Evolutionary conservation across 2,113 vertebrate species (phyloP), one percentile per base, ranked within the genome.

Genomic region (Solea senegalensis): DNA sequence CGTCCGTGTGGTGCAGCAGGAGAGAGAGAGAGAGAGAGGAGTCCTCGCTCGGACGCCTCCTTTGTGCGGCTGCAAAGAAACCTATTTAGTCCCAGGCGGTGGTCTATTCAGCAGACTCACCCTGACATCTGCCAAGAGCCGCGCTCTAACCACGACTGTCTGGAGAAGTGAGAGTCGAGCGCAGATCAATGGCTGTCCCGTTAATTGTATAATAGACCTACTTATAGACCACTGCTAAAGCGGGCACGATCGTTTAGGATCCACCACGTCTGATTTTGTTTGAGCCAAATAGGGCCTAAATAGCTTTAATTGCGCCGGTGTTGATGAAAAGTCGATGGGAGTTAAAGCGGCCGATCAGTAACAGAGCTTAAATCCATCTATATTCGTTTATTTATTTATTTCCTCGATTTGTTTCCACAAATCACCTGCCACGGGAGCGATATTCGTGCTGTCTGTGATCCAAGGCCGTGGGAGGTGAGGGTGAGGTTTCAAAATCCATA

Each of bases 311-410:
- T 96, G 95, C 93, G 93, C 93, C 91, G 90, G 91, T 90, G 91
- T 91, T 90, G 94, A 96, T 96, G 95, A 97, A 95, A 97, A 96
- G 95, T 96, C 96, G 94, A 97, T 97, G 92, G 85, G 94, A 94
- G 95, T 84, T 91, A 91, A 94, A 93, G 90, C 92, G 86, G 74
- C 74, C 78, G 88, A 90, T 90, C 83, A 91, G 93, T 94, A 92
- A 92, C 78, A 34, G 73, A 78, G 72, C 74, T 88, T 88, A 85
- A 88, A 90, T 89, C 90, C 87, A 90, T 91, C 87, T 90, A 83
- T 85, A 86, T 80, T 85, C 74, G 59, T 90, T 90, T 90, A 88
- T 90, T 90, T 92, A 89, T 92, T 90, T 92, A 90, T 90, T 90
- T 91, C 74, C 67, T 46, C 85, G 59, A 92, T 88, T 89, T 91